Percentiles rank a stretch among this genome's conserved stretches.
phyloP scores from a whole-genome alignment of 2,797 vertebrate species.

The Oreonectes daqikongensis region DNA sequence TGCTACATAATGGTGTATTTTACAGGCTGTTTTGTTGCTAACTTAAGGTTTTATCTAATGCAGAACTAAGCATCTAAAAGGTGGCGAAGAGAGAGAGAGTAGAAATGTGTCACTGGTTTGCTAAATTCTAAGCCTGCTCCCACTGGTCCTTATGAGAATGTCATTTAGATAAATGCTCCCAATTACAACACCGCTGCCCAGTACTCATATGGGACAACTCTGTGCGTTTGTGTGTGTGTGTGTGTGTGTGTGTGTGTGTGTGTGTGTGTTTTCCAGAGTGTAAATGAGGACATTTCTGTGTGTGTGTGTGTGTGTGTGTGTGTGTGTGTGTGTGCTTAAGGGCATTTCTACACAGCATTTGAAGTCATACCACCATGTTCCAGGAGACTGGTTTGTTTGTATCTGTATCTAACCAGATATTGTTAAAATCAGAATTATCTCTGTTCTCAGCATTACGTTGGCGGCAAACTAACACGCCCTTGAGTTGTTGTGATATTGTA shows the following conservation, averaged over 20 bases:
- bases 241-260: not conserved
- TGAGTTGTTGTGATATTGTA: conserved; percentile 16
- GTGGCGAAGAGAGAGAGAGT: not conserved
- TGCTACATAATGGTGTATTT: not conserved
- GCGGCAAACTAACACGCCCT: not conserved
- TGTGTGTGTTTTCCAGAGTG: not conserved
- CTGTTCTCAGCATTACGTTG: conserved; percentile 1
- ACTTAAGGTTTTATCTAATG: conserved; percentile 13
- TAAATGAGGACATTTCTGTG: conserved; percentile 8
- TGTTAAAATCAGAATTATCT: conserved; percentile 10
- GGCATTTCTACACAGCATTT: not conserved
- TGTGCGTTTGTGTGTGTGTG: conserved; percentile 9
- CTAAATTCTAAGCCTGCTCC: conserved; percentile 57
- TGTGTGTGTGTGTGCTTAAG: not conserved
- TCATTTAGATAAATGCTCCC: conserved; percentile 73
- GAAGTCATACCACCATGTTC: not conserved
- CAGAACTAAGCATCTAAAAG: not conserved
- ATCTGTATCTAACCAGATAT: conserved; percentile 14
- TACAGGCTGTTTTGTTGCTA: conserved; percentile 9
- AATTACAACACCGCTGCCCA: conserved; percentile 63
- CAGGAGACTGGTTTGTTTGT: not conserved
- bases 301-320: not conserved
- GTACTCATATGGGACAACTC: conserved; percentile 64
- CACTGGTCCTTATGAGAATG: conserved; percentile 62
- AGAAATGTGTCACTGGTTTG: conserved; percentile 38